Conservation (phyloP, 2,113 vertebrate genomes). For the Campylomormyrus tamandua region DNA sequence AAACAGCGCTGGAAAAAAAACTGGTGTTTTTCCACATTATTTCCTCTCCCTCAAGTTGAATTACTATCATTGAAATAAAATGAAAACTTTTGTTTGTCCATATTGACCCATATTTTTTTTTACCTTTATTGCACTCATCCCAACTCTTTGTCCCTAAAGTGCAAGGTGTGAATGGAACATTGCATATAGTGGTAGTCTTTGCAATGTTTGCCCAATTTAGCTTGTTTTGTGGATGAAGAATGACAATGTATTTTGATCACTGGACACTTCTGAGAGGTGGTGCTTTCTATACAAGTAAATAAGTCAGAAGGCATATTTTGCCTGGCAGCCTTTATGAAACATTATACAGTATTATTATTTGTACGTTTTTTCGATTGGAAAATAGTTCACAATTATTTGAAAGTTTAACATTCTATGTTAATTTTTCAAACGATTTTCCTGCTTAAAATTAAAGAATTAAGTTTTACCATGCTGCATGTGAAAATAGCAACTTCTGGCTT, state of each 20-base stretch:
- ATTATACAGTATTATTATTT: neutral
- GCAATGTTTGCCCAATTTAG: too few species aligned
- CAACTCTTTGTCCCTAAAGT: neutral
- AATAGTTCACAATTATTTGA: neutral
- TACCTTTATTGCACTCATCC: neutral
- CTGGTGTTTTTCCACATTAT: neutral
- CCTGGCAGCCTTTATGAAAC: neutral
- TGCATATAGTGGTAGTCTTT: too few species aligned
- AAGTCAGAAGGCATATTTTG: too few species aligned
- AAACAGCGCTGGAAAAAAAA: neutral
- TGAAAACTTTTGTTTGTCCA: neutral
- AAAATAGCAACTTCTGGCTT: too few species aligned
- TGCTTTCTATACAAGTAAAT: too few species aligned
- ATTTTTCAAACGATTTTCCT: neutral
- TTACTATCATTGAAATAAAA: neutral
- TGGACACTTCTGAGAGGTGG: too few species aligned
- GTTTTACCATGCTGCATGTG: too few species aligned
- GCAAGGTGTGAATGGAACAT: neutral
- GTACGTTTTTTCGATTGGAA: neutral
- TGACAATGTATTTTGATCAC: too few species aligned
- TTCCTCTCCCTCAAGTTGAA: neutral
- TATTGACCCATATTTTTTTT: neutral
- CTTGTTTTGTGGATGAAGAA: too few species aligned
- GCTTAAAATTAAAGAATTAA: too few species aligned
- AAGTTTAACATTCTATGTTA: neutral